These are phyloP conservation scores for Lichenostomus cassidix DNA, from an alignment of 2,113 vertebrate genomes.

Conservation along the genomic window DNA sequence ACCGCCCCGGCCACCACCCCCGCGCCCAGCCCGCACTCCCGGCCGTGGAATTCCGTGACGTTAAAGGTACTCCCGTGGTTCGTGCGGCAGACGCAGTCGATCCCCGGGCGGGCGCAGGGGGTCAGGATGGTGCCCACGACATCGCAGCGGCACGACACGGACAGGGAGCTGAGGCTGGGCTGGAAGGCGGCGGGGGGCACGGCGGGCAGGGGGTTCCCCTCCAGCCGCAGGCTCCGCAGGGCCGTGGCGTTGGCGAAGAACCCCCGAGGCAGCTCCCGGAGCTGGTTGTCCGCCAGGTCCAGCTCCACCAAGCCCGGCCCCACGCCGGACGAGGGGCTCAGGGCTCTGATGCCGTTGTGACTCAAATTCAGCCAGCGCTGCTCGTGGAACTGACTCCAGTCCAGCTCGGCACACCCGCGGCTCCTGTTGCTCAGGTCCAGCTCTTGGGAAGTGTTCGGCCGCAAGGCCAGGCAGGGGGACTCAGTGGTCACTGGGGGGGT, in stretches of 20 bases:
- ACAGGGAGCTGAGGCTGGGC: not conserved
- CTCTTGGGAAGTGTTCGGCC: fast-evolving
- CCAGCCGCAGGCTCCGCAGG: not conserved
- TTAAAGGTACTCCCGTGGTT: fast-evolving
- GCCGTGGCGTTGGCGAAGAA: not conserved
- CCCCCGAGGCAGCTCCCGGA: fast-evolving
- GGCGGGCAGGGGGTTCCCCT: not conserved
- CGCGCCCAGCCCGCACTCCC: fast-evolving
- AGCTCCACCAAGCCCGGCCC: not conserved
- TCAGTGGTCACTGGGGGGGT: fast-evolving
- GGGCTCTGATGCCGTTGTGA: not conserved
- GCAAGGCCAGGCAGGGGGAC: not conserved
- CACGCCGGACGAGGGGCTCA: not conserved
- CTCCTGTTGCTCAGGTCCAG: not conserved
- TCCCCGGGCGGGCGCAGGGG: fast-evolving
- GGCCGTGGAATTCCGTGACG: not conserved
- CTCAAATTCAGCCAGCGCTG: not conserved
- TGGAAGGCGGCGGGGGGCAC: not conserved
- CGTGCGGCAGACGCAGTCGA: fast-evolving
- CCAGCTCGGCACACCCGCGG: fast-evolving
- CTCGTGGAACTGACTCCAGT: not conserved
- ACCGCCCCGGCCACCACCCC: not conserved
- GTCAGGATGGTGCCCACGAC: not conserved
- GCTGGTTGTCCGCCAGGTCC: conserved; percentile 36
- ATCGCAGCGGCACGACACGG: conserved; percentile 10